These are phyloP conservation scores for Gasteruption jaculator DNA, from an alignment of 2,888 invertebrate species.

Conservation along the genomic window DNA sequence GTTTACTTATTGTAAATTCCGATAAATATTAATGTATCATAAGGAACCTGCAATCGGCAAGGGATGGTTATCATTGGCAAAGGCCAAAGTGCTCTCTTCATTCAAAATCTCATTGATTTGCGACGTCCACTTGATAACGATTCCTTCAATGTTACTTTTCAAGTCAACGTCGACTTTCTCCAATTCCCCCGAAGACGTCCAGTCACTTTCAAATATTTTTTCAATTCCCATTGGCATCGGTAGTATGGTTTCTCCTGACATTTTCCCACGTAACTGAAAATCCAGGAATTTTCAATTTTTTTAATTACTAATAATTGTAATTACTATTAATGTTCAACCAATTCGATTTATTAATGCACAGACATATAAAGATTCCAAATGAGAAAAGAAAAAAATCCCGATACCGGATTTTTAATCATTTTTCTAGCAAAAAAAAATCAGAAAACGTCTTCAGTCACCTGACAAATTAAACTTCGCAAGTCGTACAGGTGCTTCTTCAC, in stretches of 20 bases:
- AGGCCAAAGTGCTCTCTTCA: conserved; percentile 68
- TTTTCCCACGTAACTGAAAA: conserved; percentile 69
- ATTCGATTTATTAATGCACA: neutral
- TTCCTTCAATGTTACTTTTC: conserved; percentile 79
- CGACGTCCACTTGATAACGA: conserved; percentile 81
- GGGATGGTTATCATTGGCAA: conserved; percentile 67
- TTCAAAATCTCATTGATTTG: conserved; percentile 75
- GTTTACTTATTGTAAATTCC: neutral
- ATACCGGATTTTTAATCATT: too few species aligned
- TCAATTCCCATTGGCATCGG: conserved; percentile 80
- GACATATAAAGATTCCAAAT: neutral
- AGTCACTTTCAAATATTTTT: conserved; percentile 61
- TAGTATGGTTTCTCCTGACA: conserved; percentile 79
- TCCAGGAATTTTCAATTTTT: conserved; percentile 6
- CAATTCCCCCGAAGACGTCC: too few species aligned
- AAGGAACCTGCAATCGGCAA: conserved; percentile 54
- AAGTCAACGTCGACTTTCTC: conserved; percentile 64
- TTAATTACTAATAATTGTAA: conserved; percentile 6
- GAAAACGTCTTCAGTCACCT: conserved; percentile 55
- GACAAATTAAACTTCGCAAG: conserved; percentile 66
- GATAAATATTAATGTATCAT: conserved; percentile 7
- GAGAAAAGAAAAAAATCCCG: too few species aligned
- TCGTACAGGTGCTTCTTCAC: conserved; percentile 67
- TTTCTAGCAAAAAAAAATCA: too few species aligned
- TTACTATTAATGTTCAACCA: neutral